A percentile compares a stretch with the other conserved stretches of the same genome.
Evolutionary conservation across 2,888 invertebrate species (phyloP).

Genomic region (Deilephila elpenor): DNA sequence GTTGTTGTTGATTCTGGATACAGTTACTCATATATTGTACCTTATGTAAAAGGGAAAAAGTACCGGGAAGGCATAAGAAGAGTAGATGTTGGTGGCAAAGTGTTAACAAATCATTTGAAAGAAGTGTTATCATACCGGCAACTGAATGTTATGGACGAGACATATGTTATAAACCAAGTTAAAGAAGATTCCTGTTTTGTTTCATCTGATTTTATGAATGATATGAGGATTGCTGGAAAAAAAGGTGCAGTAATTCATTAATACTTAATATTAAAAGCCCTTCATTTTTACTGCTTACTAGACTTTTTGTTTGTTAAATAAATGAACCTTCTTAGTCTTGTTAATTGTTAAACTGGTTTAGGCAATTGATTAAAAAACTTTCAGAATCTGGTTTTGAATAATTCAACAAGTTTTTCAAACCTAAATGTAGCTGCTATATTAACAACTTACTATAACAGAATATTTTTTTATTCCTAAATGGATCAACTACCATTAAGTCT

Average conservation of each 20-base stretch:
- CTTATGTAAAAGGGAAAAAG: constrained; percentile 92
- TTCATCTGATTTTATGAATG: constrained; percentile 91
- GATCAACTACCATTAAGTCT: no score
- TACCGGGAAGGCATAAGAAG: constrained; percentile 88
- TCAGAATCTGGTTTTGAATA: no score
- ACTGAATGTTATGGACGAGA: constrained; percentile 99
- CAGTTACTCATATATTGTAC: constrained; percentile 97
- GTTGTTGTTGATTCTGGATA: constrained; percentile 97
- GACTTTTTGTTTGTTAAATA: no score
- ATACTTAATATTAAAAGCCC: not conserved
- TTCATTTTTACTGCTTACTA: no score
- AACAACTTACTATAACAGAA: no score
- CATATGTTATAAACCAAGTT: constrained; percentile 98
- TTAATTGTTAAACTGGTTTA: no score
- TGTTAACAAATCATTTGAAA: constrained; percentile 98
- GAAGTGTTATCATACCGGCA: constrained; percentile 98
- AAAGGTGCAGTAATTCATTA: constrained; percentile 56
- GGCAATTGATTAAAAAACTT: no score
- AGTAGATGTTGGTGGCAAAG: constrained; percentile 98
- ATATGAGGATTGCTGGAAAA: constrained; percentile 88
- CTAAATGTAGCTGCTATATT: no score
- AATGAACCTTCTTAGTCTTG: no score
- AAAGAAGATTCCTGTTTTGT: constrained; percentile 99
- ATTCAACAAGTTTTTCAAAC: no score
- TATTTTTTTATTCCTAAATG: no score